These are phyloP conservation scores for Caradrina kadenii DNA, from an alignment of 2,888 invertebrate genomes.

Conservation along the genomic window DNA sequence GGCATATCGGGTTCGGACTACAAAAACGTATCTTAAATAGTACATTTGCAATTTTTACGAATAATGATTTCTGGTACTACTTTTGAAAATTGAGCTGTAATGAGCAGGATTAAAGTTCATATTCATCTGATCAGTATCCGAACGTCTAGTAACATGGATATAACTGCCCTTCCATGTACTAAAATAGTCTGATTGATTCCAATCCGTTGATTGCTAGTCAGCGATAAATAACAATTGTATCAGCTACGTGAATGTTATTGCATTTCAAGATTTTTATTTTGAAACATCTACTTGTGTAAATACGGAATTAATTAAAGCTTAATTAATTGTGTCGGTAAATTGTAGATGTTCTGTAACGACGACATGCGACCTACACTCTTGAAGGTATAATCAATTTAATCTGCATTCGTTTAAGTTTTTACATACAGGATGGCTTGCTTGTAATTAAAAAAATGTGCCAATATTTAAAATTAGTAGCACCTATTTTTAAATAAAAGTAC, in stretches of 20 bases:
- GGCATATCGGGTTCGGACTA: constrained; percentile 67
- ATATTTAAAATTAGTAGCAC: not conserved
- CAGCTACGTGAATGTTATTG: constrained; percentile 43
- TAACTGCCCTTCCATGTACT: constrained; percentile 65
- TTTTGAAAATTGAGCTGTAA: constrained; percentile 33
- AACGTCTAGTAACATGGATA: constrained; percentile 32
- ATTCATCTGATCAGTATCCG: constrained; percentile 24
- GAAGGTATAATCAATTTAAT: constrained; percentile 50
- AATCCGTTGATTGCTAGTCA: constrained; percentile 68
- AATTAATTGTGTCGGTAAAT: constrained; percentile 58
- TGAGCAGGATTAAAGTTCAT: constrained; percentile 30
- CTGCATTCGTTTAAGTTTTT: constrained; percentile 27
- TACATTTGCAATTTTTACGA: constrained; percentile 58
- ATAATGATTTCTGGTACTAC: constrained; percentile 31
- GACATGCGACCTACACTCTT: constrained; percentile 43
- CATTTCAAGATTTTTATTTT: constrained; percentile 53
- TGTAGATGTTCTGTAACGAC: constrained; percentile 31
- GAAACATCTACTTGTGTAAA: constrained; percentile 51
- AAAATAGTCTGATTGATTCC: constrained; percentile 75
- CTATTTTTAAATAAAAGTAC: not conserved
- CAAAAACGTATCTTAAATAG: constrained; percentile 57
- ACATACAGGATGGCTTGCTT: not conserved
- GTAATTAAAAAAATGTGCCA: not conserved
- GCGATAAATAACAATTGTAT: constrained; percentile 70
- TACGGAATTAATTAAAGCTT: constrained; percentile 57